phyloP scores from a whole-genome alignment of 1,140 invertebrate species.

The Steinernema feltiae region DNA sequence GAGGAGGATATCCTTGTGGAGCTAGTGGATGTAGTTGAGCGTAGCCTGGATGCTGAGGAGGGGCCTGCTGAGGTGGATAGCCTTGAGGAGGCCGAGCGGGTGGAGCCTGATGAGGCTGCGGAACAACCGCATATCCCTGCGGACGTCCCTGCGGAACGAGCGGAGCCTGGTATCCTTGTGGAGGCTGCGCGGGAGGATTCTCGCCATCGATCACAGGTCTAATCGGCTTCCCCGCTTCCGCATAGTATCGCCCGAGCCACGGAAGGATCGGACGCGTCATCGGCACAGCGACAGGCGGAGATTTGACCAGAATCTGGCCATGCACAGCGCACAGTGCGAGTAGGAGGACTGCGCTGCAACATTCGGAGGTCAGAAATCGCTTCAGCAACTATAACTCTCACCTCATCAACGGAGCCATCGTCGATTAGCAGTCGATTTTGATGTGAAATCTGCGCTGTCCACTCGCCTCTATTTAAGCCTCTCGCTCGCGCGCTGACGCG shows the following conservation, averaged over 20 bases:
- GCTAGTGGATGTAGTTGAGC: too few relatives aligned
- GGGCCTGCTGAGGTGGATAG: not conserved
- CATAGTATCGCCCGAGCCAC: not conserved
- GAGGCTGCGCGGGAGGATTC: not conserved
- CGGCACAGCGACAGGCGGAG: not conserved
- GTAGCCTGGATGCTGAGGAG: too few relatives aligned
- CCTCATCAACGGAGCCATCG: not conserved
- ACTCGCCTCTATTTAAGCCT: not conserved
- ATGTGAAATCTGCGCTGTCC: not conserved
- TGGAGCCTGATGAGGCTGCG: not conserved
- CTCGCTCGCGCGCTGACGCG: not conserved
- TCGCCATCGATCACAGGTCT: not conserved
- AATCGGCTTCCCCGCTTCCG: not conserved
- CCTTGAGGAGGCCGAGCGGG: not conserved
- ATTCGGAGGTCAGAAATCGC: not conserved
- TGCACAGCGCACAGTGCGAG: not conserved
- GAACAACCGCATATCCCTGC: too few relatives aligned
- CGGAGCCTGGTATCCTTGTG: too few relatives aligned
- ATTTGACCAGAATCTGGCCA: not conserved
- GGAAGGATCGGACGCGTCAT: not conserved
- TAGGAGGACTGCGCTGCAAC: not conserved
- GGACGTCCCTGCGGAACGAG: not conserved
- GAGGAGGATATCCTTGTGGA: not conserved
- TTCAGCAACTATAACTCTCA: not conserved
- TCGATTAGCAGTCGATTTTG: not conserved